These are phyloP conservation scores for Globicephala melas DNA, from an alignment of 2,113 vertebrate species.

Conservation along the genomic window DNA sequence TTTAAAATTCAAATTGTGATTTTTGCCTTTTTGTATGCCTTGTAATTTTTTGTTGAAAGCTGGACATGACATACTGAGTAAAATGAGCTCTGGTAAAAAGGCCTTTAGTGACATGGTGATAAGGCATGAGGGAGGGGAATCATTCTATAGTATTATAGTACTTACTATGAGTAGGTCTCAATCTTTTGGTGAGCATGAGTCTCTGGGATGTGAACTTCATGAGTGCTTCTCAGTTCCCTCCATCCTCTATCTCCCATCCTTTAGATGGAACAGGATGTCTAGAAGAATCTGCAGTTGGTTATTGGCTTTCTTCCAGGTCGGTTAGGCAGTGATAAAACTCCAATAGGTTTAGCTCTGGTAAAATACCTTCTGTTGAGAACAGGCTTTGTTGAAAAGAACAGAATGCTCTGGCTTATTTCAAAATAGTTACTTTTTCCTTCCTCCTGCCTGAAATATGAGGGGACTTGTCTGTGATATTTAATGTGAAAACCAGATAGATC, in stretches of 20 bases:
- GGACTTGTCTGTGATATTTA: not conserved
- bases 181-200: not conserved
- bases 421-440: not conserved
- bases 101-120: not conserved
- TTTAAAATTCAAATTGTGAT: not conserved
- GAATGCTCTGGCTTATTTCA: not conserved
- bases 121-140: not conserved
- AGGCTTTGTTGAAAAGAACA: not conserved
- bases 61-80: not conserved
- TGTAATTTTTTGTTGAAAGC: not conserved
- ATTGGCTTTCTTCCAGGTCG: not conserved
- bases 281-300: not conserved
- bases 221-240: not conserved
- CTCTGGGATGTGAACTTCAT: not conserved
- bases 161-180: not conserved
- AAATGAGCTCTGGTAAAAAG: not conserved
- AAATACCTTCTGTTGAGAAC: not conserved
- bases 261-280: not conserved
- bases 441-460: not conserved
- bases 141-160: no score
- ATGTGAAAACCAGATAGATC: not conserved
- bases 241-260: no score
- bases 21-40: not conserved
- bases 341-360: not conserved
- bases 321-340: not conserved